A percentile compares a stretch with the other conserved stretches of the same genome.
Conservation (phyloP, 2,888 invertebrate species). For the Ischnus inquisitorius region DNA sequence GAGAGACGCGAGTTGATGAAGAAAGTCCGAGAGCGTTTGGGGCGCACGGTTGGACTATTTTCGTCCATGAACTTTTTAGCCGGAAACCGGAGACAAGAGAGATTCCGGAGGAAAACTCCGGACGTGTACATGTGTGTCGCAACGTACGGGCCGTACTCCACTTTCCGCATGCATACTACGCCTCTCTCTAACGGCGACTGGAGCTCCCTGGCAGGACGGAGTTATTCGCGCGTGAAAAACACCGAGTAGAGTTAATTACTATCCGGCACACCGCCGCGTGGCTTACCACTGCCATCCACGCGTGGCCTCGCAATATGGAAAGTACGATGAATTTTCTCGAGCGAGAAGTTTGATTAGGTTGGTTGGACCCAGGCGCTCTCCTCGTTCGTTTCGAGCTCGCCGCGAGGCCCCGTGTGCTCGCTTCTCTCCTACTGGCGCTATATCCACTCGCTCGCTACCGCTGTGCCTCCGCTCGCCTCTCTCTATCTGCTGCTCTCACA, state of each 20-base stretch:
- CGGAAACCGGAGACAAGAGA: conserved; percentile 31
- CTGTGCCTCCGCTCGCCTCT: conserved; percentile 3
- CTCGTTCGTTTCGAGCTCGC: conserved; percentile 29
- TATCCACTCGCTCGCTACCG: conserved; percentile 9
- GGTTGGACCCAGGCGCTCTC: conserved; percentile 38
- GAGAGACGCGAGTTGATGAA: background rate
- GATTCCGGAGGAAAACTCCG: conserved; percentile 36
- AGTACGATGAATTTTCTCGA: conserved; percentile 63
- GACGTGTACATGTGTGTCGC: background rate
- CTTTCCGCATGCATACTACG: background rate
- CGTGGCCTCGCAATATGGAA: conserved; percentile 55
- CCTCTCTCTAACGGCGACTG: background rate
- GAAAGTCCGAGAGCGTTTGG: background rate
- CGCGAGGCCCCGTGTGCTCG: conserved; percentile 18
- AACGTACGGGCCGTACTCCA: background rate
- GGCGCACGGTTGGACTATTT: conserved; percentile 22
- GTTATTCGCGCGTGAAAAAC: conserved; percentile 58
- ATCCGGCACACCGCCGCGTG: conserved; percentile 43
- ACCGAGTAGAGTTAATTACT: conserved; percentile 59
- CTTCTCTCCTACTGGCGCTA: conserved; percentile 45
- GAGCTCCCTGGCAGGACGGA: conserved; percentile 25
- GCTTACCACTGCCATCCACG: conserved; percentile 24
- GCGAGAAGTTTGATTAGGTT: conserved; percentile 64
- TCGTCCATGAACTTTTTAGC: conserved; percentile 40
- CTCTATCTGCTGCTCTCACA: conserved; percentile 22